Evolutionary conservation across 2,888 invertebrate genomes (phyloP).

Genomic region (Lepas anatifera): DNA sequence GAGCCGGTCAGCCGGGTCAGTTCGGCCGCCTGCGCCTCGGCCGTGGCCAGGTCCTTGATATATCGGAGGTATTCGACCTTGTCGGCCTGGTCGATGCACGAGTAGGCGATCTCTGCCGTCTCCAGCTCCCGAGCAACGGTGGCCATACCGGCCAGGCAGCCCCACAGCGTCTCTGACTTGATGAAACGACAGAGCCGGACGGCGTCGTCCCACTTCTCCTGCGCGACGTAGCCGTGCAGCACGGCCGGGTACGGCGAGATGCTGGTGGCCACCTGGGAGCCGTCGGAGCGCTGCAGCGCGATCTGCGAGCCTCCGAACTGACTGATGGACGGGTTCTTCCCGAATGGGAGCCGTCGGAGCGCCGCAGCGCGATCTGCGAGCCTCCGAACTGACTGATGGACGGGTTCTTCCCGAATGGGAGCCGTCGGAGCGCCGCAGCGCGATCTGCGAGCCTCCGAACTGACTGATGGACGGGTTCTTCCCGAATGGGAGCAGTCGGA

Average conservation of each 20-base stretch:
- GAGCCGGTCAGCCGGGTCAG: slow-evolving; percentile 55
- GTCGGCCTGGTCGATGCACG: slow-evolving; percentile 71
- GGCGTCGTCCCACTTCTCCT: slow-evolving; percentile 72
- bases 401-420: slow-evolving; percentile 78
- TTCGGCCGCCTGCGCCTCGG: slow-evolving; percentile 47
- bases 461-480: slow-evolving; percentile 67
- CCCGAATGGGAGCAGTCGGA: slow-evolving; percentile 84
- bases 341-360: slow-evolving; percentile 86
- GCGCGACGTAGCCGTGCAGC: slow-evolving; percentile 56
- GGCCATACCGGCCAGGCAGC: slow-evolving; percentile 82
- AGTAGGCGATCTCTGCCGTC: slow-evolving; percentile 90
- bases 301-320: slow-evolving; percentile 74
- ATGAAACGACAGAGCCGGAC: slow-evolving; percentile 60
- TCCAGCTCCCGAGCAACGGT: slow-evolving; percentile 72
- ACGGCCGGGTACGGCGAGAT: slow-evolving; percentile 52
- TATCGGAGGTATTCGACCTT: slow-evolving; percentile 76
- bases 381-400: slow-evolving; percentile 68
- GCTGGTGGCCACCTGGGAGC: slow-evolving; percentile 62
- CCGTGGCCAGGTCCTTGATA: slow-evolving; percentile 41
- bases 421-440: slow-evolving; percentile 77
- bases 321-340: slow-evolving; percentile 67
- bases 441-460: slow-evolving; percentile 72
- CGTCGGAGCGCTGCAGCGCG: slow-evolving; percentile 74
- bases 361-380: slow-evolving; percentile 67
- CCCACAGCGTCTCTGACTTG: slow-evolving; percentile 68